Conservation (phyloP, 2,113 vertebrate species). For the Lota lota region DNA sequence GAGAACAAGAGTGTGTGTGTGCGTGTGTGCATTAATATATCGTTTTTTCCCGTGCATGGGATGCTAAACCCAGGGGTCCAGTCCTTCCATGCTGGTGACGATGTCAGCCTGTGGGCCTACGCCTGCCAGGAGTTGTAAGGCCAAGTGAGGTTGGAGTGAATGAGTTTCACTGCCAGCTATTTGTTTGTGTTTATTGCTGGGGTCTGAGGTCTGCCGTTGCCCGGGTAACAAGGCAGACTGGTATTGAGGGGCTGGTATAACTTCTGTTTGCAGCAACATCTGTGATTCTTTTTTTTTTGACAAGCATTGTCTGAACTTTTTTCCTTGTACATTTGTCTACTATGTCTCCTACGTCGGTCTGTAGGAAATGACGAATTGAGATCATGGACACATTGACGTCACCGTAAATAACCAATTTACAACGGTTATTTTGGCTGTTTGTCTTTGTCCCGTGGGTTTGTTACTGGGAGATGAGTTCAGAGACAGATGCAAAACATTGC, state of each 20-base stretch:
- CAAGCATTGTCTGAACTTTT: no score
- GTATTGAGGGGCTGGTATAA: conserved; percentile 34
- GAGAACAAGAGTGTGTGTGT: background rate
- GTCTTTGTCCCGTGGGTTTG: no score
- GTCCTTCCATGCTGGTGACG: conserved; percentile 37
- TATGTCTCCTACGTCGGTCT: no score
- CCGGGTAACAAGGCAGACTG: conserved; percentile 15
- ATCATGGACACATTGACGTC: no score
- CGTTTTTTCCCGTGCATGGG: conserved; percentile 32
- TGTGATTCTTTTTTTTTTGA: conserved; percentile 30
- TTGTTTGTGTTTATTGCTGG: conserved; percentile 60
- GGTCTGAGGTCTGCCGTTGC: conserved; percentile 57
- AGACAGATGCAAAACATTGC: no score
- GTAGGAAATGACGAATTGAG: no score
- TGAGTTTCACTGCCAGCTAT: conserved; percentile 40
- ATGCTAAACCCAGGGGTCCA: conserved; percentile 3
- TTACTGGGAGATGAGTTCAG: no score
- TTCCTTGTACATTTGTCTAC: no score
- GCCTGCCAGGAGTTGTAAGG: conserved; percentile 17
- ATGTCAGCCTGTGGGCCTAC: conserved; percentile 27
- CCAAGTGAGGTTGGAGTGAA: conserved; percentile 2
- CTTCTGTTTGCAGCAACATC: conserved; percentile 49
- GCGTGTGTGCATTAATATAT: conserved; percentile 11
- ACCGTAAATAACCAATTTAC: no score
- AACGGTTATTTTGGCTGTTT: no score